Conservation (phyloP, 53 echinoderm and acorn worm species). For the Henricia sp. region DNA sequence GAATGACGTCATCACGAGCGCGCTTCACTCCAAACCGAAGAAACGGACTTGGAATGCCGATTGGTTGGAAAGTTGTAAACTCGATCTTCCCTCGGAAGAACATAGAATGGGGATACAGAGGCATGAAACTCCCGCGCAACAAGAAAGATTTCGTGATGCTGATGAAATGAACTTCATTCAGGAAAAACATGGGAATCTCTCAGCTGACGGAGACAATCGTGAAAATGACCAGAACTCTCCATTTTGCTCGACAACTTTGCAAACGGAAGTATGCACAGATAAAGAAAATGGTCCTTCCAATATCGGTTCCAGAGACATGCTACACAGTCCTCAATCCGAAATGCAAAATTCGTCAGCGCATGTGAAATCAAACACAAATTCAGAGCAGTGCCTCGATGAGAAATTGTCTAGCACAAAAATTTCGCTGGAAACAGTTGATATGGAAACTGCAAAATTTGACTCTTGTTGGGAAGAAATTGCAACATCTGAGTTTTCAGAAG, state of each 20-base stretch:
- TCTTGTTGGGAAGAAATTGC: too few species aligned
- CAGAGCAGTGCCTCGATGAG: too few species aligned
- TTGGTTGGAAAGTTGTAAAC: conserved; percentile 63
- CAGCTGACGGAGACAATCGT: background rate
- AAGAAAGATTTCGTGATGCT: background rate
- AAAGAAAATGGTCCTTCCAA: too few species aligned
- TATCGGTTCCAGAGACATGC: too few species aligned
- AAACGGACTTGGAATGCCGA: conserved; percentile 33
- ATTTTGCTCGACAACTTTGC: background rate
- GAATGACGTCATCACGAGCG: background rate
- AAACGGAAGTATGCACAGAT: background rate
- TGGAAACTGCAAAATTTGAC: too few species aligned
- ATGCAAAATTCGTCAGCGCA: too few species aligned
- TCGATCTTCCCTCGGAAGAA: background rate
- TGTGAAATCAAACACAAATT: too few species aligned
- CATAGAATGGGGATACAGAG: background rate
- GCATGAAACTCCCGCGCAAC: background rate
- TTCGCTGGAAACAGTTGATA: too few species aligned
- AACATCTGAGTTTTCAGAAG: too few species aligned
- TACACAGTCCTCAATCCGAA: too few species aligned
- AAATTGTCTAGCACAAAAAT: too few species aligned
- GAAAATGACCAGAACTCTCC: background rate
- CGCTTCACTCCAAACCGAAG: conserved; percentile 19
- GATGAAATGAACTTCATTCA: background rate
- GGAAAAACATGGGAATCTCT: background rate